These are phyloP conservation scores for Zaprionus obscuricornis DNA, from an alignment of 2,888 invertebrate genomes.

Conservation along the genomic window DNA sequence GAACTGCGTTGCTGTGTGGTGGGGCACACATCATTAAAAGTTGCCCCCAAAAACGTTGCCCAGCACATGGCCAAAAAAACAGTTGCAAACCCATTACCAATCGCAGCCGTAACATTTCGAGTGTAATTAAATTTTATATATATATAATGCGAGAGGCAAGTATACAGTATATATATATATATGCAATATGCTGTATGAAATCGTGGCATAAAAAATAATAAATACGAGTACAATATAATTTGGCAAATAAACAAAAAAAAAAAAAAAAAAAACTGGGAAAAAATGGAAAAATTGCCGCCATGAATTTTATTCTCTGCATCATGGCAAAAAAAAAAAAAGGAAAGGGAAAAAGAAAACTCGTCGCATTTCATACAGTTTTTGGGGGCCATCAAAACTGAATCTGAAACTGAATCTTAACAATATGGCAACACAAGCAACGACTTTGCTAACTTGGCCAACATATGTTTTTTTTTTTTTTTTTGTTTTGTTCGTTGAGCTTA, in stretches of 20 bases:
- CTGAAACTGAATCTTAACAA: background rate
- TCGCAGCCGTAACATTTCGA: slow-evolving; percentile 22
- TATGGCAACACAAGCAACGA: background rate
- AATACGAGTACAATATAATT: slow-evolving; percentile 56
- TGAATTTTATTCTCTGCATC: too few species aligned
- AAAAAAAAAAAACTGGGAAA: background rate
- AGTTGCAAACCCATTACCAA: slow-evolving; percentile 32
- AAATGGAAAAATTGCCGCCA: slow-evolving; percentile 3
- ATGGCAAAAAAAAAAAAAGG: too few species aligned
- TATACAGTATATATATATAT: too few species aligned
- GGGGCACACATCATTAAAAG: slow-evolving; percentile 37
- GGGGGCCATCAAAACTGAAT: too few species aligned
- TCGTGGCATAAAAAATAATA: slow-evolving; percentile 45
- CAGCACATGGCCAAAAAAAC: slow-evolving; percentile 41
- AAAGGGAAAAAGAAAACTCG: too few species aligned
- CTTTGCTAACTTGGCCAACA: slow-evolving; percentile 28
- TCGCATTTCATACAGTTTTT: too few species aligned
- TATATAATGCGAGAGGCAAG: slow-evolving; percentile 40
- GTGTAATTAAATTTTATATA: slow-evolving; percentile 53
- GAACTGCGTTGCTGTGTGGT: too few species aligned
- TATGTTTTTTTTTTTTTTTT: slow-evolving; percentile 31
- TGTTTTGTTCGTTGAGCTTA: slow-evolving; percentile 7
- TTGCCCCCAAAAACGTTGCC: slow-evolving; percentile 27
- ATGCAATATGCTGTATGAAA: slow-evolving; percentile 48
- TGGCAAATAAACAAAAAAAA: slow-evolving; percentile 47